These are phyloP conservation scores for Saiga tatarica DNA, from an alignment of 2,113 vertebrate genomes.

Conservation along the genomic window DNA sequence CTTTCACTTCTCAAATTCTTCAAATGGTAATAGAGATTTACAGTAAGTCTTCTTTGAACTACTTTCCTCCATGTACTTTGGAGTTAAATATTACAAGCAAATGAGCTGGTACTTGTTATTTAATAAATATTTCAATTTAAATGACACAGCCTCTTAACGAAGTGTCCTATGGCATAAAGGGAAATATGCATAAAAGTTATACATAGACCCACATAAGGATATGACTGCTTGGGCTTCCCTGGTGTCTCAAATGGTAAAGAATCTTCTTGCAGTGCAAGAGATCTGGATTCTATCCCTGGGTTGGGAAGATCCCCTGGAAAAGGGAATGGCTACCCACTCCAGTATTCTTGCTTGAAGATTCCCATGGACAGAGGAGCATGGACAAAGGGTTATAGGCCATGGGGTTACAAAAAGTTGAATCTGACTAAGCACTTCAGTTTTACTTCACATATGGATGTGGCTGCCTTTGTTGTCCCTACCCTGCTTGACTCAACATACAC, in stretches of 20 bases:
- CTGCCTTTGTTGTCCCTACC: constrained; percentile 6
- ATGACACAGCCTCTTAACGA: not conserved
- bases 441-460: not conserved
- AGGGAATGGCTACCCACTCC: not conserved
- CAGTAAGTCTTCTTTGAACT: not conserved
- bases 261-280: not conserved
- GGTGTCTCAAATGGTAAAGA: not conserved
- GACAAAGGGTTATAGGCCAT: not conserved
- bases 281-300: not conserved
- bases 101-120: constrained; percentile 65
- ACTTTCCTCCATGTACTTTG: constrained; percentile 39
- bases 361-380: not conserved
- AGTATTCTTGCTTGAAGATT: not conserved
- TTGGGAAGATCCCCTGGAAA: not conserved
- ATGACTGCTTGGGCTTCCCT: constrained; percentile 11
- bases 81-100: constrained; percentile 70
- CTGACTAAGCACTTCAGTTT: not conserved
- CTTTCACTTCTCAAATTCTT: not conserved
- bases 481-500: not conserved
- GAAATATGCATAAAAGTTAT: not conserved
- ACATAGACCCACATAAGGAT: not conserved
- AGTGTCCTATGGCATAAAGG: not conserved
- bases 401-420: not conserved
- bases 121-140: constrained; percentile 67
- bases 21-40: not conserved